A percentile compares a stretch with the other conserved stretches of the same genome.
phyloP scores from a whole-genome alignment of 2,113 vertebrate species.

The Prochilodus magdalenae region DNA sequence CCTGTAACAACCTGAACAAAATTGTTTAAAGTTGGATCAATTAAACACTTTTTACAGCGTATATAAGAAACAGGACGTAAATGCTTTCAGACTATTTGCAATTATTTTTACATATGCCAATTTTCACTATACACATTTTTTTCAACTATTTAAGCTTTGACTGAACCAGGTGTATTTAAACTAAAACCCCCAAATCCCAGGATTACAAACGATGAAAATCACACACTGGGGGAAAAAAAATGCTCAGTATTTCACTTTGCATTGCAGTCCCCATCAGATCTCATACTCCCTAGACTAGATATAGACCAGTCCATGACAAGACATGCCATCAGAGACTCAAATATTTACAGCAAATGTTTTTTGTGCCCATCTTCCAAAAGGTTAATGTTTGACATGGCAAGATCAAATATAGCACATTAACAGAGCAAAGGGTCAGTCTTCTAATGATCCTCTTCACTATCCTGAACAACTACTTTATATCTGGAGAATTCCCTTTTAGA shows the following conservation, averaged over 20 bases:
- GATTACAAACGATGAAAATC: not conserved
- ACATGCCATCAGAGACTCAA: slow-evolving; percentile 34
- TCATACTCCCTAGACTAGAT: not conserved
- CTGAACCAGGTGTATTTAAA: not conserved
- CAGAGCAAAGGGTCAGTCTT: slow-evolving; percentile 38
- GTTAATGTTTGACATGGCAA: slow-evolving; percentile 68
- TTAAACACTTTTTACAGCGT: too few relatives aligned
- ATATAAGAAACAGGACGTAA: not conserved
- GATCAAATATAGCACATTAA: slow-evolving; percentile 51
- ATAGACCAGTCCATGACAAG: slow-evolving; percentile 24
- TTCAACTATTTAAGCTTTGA: slow-evolving; percentile 1
- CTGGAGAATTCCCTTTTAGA: slow-evolving; percentile 38
- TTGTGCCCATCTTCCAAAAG: slow-evolving; percentile 32
- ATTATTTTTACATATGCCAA: slow-evolving; percentile 11
- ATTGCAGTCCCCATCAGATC: slow-evolving; percentile 22
- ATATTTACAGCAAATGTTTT: slow-evolving; percentile 56
- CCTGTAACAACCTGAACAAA: too few relatives aligned
- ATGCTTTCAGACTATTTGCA: not conserved
- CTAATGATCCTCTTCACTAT: slow-evolving; percentile 45
- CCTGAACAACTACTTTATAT: not conserved
- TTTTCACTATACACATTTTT: not conserved
- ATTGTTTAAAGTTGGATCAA: too few relatives aligned
- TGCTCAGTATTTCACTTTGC: slow-evolving; percentile 26
- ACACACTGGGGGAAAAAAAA: slow-evolving; percentile 18
- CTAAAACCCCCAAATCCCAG: not conserved